Evolutionary conservation across 1,140 invertebrate species (phyloP).

Genomic region (Asbolus verrucosus): DNA sequence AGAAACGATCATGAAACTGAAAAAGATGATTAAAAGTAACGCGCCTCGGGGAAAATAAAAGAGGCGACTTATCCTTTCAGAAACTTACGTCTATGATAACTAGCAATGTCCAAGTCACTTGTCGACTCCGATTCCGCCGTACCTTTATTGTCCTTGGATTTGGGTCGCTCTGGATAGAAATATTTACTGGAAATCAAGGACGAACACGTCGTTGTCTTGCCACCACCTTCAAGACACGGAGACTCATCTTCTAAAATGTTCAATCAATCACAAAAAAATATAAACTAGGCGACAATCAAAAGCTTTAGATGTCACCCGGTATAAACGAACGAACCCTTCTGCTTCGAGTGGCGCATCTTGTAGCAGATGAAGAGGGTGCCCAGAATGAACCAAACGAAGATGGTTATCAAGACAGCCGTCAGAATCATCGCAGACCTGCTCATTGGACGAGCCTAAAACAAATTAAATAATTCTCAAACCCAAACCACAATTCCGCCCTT

Average conservation of each 20-base stretch:
- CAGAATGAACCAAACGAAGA: constrained; percentile 61
- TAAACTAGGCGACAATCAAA: no score
- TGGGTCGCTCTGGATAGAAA: constrained; percentile 18
- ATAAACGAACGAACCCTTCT: not conserved
- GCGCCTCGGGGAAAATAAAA: no score
- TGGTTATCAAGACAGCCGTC: constrained; percentile 56
- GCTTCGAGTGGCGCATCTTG: constrained; percentile 51
- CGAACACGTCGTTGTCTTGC: constrained; percentile 22
- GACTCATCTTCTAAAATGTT: no score
- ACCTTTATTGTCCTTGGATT: not conserved
- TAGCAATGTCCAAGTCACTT: not conserved
- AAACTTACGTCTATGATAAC: no score
- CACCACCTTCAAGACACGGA: constrained; percentile 50
- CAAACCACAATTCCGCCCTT: no score
- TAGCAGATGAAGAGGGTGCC: constrained; percentile 61
- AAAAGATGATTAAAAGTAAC: no score
- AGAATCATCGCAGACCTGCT: constrained; percentile 52
- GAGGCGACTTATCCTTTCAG: no score
- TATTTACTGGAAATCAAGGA: constrained; percentile 12
- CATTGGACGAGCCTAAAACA: not conserved
- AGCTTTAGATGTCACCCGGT: no score
- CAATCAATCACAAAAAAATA: no score
- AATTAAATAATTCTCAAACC: no score
- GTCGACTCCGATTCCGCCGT: not conserved
- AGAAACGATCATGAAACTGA: no score